Conservation (phyloP, 2,797 vertebrate species). For the Onychomys leucogaster region DNA sequence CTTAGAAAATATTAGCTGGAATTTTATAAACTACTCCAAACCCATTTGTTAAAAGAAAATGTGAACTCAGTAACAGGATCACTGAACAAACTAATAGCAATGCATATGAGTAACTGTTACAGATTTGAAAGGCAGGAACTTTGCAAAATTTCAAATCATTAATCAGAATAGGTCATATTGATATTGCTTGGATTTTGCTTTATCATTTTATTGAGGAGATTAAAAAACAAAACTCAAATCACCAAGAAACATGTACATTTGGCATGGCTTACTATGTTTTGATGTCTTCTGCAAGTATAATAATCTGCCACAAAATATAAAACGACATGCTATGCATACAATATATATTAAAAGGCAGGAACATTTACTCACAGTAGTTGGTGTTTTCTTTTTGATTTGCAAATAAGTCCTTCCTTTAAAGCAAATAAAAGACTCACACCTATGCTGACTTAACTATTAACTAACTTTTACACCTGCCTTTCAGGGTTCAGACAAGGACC, state of each 20-base stretch:
- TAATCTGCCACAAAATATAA: conserved; percentile 29
- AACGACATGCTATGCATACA: background rate
- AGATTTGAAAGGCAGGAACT: conserved; percentile 34
- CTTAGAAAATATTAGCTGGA: conserved; percentile 39
- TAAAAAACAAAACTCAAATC: conserved; percentile 48
- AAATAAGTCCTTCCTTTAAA: conserved; percentile 71
- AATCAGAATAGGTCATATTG: background rate
- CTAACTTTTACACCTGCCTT: conserved; percentile 77
- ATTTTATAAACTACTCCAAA: conserved; percentile 31
- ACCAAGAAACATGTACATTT: conserved; percentile 23
- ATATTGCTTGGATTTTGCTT: conserved; percentile 17
- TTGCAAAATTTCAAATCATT: conserved; percentile 33
- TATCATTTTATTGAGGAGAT: conserved; percentile 49
- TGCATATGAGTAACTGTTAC: background rate
- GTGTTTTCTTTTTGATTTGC: conserved; percentile 71
- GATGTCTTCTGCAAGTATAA: conserved; percentile 10
- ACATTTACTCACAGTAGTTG: conserved; percentile 49
- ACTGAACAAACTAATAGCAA: conserved; percentile 40
- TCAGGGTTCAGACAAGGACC: conserved; percentile 68
- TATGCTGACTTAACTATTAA: conserved; percentile 78
- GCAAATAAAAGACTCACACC: conserved; percentile 65
- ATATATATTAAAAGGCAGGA: conserved; percentile 15
- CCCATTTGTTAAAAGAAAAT: conserved; percentile 54
- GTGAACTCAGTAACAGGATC: background rate
- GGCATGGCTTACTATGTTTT: background rate